Evolutionary conservation across 2,888 invertebrate species (phyloP).

Genomic region (Formica aserva): DNA sequence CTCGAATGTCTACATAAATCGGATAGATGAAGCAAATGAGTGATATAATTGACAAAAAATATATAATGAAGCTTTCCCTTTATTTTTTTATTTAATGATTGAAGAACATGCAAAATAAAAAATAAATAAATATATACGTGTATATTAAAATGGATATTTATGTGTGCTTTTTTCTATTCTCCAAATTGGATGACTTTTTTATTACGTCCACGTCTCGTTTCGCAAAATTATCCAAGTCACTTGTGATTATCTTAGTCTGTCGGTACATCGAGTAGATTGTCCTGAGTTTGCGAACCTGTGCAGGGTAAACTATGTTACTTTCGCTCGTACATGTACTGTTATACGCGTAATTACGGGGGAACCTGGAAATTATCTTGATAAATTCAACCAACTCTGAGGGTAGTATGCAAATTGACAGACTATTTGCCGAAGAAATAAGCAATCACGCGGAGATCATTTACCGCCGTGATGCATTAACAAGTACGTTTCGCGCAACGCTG

Average conservation of each 20-base stretch:
- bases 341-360: constrained; percentile 56
- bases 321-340: constrained; percentile 26
- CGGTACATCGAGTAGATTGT: constrained; percentile 10
- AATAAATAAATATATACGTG: neutral
- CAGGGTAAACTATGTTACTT: constrained; percentile 50
- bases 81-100: neutral
- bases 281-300: constrained; percentile 17
- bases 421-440: constrained; percentile 75
- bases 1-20: neutral
- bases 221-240: neutral
- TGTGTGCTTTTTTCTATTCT: neutral
- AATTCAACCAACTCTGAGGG: constrained; percentile 58
- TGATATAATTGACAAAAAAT: neutral
- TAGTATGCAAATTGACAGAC: constrained; percentile 66
- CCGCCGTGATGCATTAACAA: constrained; percentile 2
- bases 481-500: neutral
- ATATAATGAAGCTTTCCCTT: neutral
- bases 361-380: constrained; percentile 56
- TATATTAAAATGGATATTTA: neutral
- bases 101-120: neutral
- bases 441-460: constrained; percentile 59
- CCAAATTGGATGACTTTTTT: neutral
- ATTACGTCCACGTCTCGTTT: neutral
- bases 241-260: neutral
- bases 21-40: constrained; percentile 7